phyloP scores from a whole-genome alignment of 1,140 invertebrate species.

The Solenopsis invicta region DNA sequence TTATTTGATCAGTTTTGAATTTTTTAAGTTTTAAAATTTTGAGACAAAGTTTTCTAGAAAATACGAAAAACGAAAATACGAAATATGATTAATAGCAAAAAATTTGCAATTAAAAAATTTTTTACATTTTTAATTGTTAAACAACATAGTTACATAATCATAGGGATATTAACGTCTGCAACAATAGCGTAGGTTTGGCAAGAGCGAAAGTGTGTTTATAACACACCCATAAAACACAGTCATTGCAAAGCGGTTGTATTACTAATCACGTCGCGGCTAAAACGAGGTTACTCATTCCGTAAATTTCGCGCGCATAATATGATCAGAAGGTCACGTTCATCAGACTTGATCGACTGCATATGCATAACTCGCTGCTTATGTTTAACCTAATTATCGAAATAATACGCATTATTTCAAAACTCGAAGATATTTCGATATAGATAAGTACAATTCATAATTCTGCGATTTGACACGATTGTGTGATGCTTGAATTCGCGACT shows the following conservation, averaged over 20 bases:
- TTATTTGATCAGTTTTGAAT: no score
- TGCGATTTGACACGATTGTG: neutral
- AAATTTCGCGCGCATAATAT: conserved; percentile 41
- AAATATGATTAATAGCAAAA: no score
- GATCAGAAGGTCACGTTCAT: conserved; percentile 54
- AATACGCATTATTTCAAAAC: conserved; percentile 23
- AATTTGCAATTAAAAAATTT: no score
- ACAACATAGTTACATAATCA: neutral
- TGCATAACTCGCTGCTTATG: neutral
- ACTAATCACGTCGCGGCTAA: conserved; percentile 22
- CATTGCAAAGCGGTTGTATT: conserved; percentile 24
- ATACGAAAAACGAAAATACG: neutral
- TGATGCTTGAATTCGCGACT: neutral
- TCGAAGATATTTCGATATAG: neutral
- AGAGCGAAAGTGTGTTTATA: conserved; percentile 61
- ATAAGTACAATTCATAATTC: neutral
- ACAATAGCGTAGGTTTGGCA: conserved; percentile 50
- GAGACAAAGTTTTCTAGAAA: neutral
- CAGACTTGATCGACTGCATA: conserved; percentile 37
- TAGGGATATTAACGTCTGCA: neutral
- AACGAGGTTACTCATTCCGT: conserved; percentile 50
- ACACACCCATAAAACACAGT: conserved; percentile 11
- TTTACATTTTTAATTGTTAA: neutral
- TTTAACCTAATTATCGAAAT: conserved; percentile 35
- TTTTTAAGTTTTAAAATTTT: no score